Conservation (phyloP, 2,113 vertebrate species). For the Eulemur macaco region DNA sequence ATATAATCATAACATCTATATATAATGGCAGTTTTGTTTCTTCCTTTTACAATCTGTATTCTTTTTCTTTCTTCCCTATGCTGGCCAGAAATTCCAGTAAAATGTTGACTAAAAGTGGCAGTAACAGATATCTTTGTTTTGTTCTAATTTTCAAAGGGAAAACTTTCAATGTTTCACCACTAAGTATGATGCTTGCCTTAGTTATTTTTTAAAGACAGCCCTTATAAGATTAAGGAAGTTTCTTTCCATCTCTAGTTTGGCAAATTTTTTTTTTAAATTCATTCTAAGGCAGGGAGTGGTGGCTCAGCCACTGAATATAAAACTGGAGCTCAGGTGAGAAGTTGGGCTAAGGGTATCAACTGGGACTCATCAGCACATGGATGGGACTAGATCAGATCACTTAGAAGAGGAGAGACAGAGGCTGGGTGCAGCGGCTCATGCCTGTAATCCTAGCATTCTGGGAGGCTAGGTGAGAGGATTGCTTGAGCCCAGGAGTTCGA, state of each 20-base stretch:
- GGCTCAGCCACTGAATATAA: background rate
- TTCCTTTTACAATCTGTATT: background rate
- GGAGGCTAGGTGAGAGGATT: no score
- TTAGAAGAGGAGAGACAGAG: background rate
- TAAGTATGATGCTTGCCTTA: background rate
- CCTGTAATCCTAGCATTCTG: no score
- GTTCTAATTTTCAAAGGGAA: slow-evolving; percentile 32
- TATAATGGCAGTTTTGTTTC: slow-evolving; percentile 17
- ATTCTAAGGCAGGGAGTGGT: no score
- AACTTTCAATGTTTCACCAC: slow-evolving; percentile 30
- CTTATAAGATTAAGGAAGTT: slow-evolving; percentile 57
- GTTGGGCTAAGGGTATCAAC: background rate
- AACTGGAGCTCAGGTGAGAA: background rate
- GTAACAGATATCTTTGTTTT: slow-evolving; percentile 50
- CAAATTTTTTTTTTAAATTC: background rate
- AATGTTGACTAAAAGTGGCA: background rate
- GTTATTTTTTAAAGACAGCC: slow-evolving; percentile 16
- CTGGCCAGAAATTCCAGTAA: background rate
- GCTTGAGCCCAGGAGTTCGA: no score
- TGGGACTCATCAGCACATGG: background rate
- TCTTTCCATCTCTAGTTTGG: slow-evolving; percentile 45
- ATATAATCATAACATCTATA: slow-evolving; percentile 14
- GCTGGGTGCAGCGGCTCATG: background rate
- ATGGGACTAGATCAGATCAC: background rate
- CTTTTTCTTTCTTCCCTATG: background rate